phyloP scores from a whole-genome alignment of 2,888 invertebrate genomes.

The Furcula furcula region DNA sequence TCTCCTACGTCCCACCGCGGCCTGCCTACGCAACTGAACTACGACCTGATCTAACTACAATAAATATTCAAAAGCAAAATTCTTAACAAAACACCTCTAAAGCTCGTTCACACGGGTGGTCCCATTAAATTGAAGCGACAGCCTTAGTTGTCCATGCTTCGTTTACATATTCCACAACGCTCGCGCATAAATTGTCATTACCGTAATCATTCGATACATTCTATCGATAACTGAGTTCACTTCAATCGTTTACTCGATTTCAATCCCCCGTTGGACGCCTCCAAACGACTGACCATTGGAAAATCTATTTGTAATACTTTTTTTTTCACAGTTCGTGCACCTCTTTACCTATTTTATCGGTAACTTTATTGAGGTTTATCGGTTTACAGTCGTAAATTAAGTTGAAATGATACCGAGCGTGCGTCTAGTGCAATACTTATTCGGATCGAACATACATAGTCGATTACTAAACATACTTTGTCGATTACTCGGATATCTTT shows the following conservation, averaged over 20 bases:
- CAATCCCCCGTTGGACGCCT: conserved; percentile 57
- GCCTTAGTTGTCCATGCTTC: conserved; percentile 57
- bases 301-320: conserved; percentile 40
- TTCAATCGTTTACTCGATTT: conserved; percentile 54
- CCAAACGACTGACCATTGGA: conserved; percentile 42
- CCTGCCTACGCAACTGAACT: conserved; percentile 2
- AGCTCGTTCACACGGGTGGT: conserved; percentile 61
- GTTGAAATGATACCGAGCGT: conserved; percentile 40
- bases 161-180: conserved; percentile 70
- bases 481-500: conserved; percentile 43
- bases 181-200: conserved; percentile 77
- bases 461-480: conserved; percentile 33
- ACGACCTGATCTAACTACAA: conserved; percentile 11
- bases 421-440: conserved; percentile 35
- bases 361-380: conserved; percentile 60
- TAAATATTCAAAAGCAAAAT: conserved; percentile 26
- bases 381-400: conserved; percentile 60
- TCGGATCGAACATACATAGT: conserved; percentile 40
- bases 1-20: background rate
- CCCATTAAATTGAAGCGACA: conserved; percentile 55
- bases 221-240: conserved; percentile 57
- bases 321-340: conserved; percentile 40
- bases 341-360: conserved; percentile 55
- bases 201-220: conserved; percentile 69
- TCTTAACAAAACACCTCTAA: conserved; percentile 35